Evolutionary conservation across 2,888 invertebrate species (phyloP), one percentile per base, ranked within the genome.

Genomic region (Sericinus montela): DNA sequence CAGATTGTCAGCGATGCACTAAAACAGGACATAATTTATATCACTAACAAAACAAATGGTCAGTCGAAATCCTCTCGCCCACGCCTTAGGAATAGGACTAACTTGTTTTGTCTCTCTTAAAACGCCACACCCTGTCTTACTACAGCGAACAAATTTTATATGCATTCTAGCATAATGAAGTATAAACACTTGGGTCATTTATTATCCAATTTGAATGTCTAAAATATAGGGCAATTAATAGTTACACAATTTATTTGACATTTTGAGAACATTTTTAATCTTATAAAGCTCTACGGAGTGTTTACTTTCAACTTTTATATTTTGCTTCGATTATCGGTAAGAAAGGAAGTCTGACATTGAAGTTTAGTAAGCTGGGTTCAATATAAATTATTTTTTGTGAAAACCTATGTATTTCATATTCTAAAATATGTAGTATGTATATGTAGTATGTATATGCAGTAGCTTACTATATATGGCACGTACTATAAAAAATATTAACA

Each of bases 21-120:
- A 45, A 32, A 42, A 44, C 50, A 41, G 45, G 14, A 43, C 50
- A 36, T 48, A 45, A 51, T 40, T 38, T 48, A 30, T 34, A 38
- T 29, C 45, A 23, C 37, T 45, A 34, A 19, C 25, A 5, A 6
- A 23, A 23, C 6, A 25, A 50, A 49, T 54, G 54, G 53, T 48
- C 44, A 52, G 41, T 50, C 41, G 35, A 36, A 36, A 50, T 48
- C 29, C 15, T 9, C 40, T 36, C 44, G 37, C 50, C 45, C 45
- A 50, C 50, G 30, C 45, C 15, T n/a, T 11, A 14, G 39, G 29
- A 39, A 29, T 37, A 41, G 30, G 36, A 36, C 10, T 30, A 45
- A 50, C 50, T 32, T 15, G 45, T 45, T 50, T 50, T 15, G 32
- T 41, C 40, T 40, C 39, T 34, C 40, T 29, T 13, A 15, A 15